A percentile compares a stretch with the other conserved stretches of the same genome.
Conservation (phyloP, 2,888 invertebrate species). For the Drosophila falleni region DNA sequence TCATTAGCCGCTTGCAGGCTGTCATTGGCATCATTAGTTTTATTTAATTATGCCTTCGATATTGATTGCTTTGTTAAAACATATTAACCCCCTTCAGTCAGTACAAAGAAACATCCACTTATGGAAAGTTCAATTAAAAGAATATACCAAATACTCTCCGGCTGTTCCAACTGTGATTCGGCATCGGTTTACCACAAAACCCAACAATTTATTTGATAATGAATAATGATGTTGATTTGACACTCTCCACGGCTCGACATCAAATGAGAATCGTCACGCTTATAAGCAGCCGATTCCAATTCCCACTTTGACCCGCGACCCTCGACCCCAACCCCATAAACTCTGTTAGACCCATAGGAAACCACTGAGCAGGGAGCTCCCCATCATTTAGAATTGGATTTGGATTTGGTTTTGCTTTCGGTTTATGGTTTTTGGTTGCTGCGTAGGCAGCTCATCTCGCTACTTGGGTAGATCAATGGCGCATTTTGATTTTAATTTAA, state of each 20-base stretch:
- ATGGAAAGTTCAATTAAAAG: constrained; percentile 75
- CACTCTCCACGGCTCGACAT: constrained; percentile 66
- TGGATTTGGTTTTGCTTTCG: not conserved
- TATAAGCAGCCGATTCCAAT: constrained; percentile 38
- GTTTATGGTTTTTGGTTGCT: constrained; percentile 38
- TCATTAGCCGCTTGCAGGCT: constrained; percentile 67
- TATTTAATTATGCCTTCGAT: constrained; percentile 76
- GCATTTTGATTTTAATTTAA: constrained; percentile 72
- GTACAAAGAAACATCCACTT: constrained; percentile 40
- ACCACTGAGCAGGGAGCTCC: constrained; percentile 33
- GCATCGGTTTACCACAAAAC: constrained; percentile 63
- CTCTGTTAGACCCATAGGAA: constrained; percentile 12
- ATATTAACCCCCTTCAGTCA: constrained; percentile 65
- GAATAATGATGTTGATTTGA: constrained; percentile 82
- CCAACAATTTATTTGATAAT: constrained; percentile 77
- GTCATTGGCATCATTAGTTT: constrained; percentile 80
- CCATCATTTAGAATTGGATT: constrained; percentile 24
- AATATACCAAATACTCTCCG: constrained; percentile 37
- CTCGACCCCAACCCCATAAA: not conserved
- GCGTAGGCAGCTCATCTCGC: constrained; percentile 70
- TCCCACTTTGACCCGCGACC: constrained; percentile 10
- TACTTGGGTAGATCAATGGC: constrained; percentile 65
- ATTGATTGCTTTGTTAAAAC: constrained; percentile 80
- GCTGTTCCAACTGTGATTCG: constrained; percentile 66
- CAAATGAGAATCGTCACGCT: constrained; percentile 77